Conservation (phyloP, 1,140 invertebrate species). For the Melitaea cinxia region DNA sequence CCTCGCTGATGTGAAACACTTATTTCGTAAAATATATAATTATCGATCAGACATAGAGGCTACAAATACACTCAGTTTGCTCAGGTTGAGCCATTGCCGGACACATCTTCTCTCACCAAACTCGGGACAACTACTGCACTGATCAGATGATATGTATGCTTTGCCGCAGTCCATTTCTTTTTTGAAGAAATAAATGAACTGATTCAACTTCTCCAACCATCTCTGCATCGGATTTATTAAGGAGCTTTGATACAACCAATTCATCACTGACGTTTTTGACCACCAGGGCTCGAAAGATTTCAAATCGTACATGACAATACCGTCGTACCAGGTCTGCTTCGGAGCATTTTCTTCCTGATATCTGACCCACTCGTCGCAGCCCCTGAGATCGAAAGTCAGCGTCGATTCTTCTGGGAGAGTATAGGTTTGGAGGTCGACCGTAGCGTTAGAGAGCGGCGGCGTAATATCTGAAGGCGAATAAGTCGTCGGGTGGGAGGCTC, state of each 20-base stretch:
- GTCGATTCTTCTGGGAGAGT: constrained; percentile 30
- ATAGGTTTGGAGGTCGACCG: constrained; percentile 27
- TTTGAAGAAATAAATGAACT: constrained; percentile 49
- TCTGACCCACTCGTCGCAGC: constrained; percentile 57
- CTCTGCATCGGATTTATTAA: constrained; percentile 62
- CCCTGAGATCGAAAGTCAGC: constrained; percentile 36
- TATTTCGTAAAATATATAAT: not conserved
- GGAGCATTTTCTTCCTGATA: constrained; percentile 41
- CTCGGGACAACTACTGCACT: constrained; percentile 25
- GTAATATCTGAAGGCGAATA: constrained; percentile 24
- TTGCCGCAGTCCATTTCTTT: constrained; percentile 15
- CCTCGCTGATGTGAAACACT: constrained; percentile 10
- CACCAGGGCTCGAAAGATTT: constrained; percentile 62
- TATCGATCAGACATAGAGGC: constrained; percentile 60
- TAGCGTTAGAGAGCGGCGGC: constrained; percentile 19
- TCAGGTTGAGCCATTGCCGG: constrained; percentile 59
- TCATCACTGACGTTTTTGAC: constrained; percentile 57
- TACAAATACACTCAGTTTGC: constrained; percentile 53
- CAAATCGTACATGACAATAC: constrained; percentile 46
- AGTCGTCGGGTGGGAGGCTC: constrained; percentile 31
- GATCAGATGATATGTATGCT: not conserved
- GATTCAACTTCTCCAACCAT: constrained; percentile 64
- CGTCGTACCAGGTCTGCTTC: constrained; percentile 48
- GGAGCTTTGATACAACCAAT: constrained; percentile 71
- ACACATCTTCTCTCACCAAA: constrained; percentile 39